Evolutionary conservation across 2,113 vertebrate genomes (phyloP), one percentile per base, ranked within the genome.

Genomic region (Tringa solitaria): DNA sequence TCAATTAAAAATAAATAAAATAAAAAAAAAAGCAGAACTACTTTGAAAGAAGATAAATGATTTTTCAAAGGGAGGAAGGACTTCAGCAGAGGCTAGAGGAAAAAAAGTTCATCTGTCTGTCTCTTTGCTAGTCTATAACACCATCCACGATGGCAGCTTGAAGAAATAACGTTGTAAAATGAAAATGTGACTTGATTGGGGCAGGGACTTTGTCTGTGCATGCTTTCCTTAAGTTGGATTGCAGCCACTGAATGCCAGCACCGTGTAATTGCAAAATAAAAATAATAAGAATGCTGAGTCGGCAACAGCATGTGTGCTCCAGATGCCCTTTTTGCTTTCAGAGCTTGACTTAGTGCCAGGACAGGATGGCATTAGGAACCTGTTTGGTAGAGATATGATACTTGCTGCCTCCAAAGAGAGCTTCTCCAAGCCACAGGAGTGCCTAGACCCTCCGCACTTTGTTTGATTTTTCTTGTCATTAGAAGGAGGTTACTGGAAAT

Each of bases 1-100:
- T 96, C 96, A 95, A 93, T 96, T 96, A 85, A 96, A 95, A 92
- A 79, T 30, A 41, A 68, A n/a, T n/a, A n/a, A 9, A n/a, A 50
- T 74, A 68, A 46, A 57, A 20, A 65, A 67, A 64, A n/a, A 48
- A 78, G 5, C 19, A 54, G 26, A 82, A 90, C 51, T 70, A 59
- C 32, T 67, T 91, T 41, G 54, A 75, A 93, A 93, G 59, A 82
- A 86, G 57, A 93, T 50, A 84, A 92, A 83, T 81, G 0, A 23
- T 51, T 83, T 94, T 89, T 94, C 53, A 89, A 73, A 92, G 18
- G 7, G 18, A 85, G 32, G 39, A 94, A 85, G 53, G 30, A 86
- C 37, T 70, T 67, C 2, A 89, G 21, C 57, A 84, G n/a, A 80
- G 12, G 17, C 22, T 56, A 59, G 37, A 84, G 37, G 20, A 21